phyloP scores from a whole-genome alignment of 2,113 vertebrate genomes.

The Brachyhypopomus occidentalis region DNA sequence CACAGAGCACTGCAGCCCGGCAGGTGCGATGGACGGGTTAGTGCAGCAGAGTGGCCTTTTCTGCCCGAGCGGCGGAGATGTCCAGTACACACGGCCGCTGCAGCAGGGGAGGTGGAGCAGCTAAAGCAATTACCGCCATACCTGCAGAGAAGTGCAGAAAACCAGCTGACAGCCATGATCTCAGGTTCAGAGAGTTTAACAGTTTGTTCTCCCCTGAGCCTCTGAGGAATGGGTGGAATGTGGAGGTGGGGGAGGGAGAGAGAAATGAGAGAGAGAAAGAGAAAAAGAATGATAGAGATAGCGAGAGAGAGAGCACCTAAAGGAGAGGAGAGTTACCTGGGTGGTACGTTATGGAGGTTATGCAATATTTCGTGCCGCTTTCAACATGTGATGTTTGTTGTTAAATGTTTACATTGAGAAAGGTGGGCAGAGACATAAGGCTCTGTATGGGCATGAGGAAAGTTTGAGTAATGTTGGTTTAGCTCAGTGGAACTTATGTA shows the following conservation, averaged over 20 bases:
- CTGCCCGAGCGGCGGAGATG: not conserved
- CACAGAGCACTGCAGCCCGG: conserved; percentile 41
- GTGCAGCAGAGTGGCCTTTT: not conserved
- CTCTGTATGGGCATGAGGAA: conserved; percentile 4
- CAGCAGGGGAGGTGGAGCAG: conserved; percentile 5
- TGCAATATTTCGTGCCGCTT: not conserved
- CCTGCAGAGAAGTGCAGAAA: conserved; percentile 26
- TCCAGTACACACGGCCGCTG: not conserved
- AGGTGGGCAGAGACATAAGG: not conserved
- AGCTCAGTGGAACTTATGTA: conserved; percentile 48
- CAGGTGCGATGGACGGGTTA: not conserved
- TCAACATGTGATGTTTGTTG: conserved; percentile 2
- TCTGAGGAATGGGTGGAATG: conserved; percentile 32
- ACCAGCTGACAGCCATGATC: conserved; percentile 21
- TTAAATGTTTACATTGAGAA: not conserved
- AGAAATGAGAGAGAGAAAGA: not conserved
- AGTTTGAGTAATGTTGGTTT: conserved; percentile 43
- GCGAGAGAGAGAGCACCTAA: conserved; percentile 1
- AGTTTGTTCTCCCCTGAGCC: conserved; percentile 14
- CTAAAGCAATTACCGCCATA: conserved; percentile 5
- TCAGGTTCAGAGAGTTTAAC: conserved; percentile 33
- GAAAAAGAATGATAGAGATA: not conserved
- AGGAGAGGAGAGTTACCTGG: conserved; percentile 25
- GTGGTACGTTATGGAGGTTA: not conserved
- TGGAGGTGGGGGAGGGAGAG: not conserved